Conservation (phyloP, 2,888 invertebrate species). For the Xiphydria camelus region DNA sequence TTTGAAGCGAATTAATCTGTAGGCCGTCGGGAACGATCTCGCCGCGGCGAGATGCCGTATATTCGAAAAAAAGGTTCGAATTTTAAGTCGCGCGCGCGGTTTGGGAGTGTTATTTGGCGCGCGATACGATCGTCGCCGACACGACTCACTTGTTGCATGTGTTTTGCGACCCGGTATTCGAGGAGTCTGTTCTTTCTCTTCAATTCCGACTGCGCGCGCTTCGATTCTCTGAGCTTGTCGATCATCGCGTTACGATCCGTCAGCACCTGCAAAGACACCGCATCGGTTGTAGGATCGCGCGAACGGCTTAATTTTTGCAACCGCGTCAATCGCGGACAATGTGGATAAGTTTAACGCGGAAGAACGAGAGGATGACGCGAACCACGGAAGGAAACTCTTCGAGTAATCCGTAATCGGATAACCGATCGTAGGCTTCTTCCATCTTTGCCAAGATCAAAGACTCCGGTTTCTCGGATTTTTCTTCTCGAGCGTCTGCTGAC, state of each 20-base stretch:
- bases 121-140: conserved; percentile 9
- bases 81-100: no score
- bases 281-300: no score
- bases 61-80: no score
- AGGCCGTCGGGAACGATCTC: no score
- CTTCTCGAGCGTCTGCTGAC: conserved; percentile 14
- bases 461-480: conserved; percentile 23
- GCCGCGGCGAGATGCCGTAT: no score
- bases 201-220: conserved; percentile 21
- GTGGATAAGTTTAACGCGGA: conserved; percentile 24
- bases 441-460: background rate
- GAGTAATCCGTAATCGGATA: conserved; percentile 29
- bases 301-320: no score
- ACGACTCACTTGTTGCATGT: conserved; percentile 25
- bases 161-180: conserved; percentile 26
- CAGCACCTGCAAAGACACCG: no score
- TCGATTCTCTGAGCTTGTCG: conserved; percentile 24
- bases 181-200: conserved; percentile 28
- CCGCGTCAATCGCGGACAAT: no score
- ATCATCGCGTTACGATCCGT: conserved; percentile 29
- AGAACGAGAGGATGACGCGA: conserved; percentile 34
- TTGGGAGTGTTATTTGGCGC: background rate
- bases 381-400: conserved; percentile 37
- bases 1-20: no score
- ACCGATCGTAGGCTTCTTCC: conserved; percentile 22